Base-by-base conservation (phyloP, 2,113 vertebrate species). In the Seriola quinqueradiata region DNA sequence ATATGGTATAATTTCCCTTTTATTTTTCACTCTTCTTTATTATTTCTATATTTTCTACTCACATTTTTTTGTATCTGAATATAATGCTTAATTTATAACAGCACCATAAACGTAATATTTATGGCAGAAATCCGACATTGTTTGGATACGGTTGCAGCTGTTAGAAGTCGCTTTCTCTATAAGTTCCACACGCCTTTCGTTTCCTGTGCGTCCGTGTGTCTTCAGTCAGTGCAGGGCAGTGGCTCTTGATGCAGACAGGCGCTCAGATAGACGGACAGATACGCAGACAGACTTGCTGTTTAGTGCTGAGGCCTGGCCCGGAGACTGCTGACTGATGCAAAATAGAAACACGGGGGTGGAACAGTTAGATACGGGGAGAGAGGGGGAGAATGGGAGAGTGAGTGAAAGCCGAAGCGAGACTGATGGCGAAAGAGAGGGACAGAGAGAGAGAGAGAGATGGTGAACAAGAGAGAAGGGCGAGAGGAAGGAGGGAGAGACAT, bases 261-360 rank as follows among this genome's bases (percentile, higher is more conserved):
- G 17, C 19, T 76, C 61, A 67, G 79, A 65, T 12, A 55, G 46
- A 55, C 38, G 10, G 79, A 55, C 14, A 28, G 67, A 79, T 3
- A 79, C 23, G 72, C 50, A 25, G 52, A 54, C 55, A 78, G 72
- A 72, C 79, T 28, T 89, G 86, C 82, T 77, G 77, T 89, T 82
- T 61, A 71, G 65, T 83, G 87, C 87, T 67, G 69, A 79, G 89
- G 85, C 81, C 80, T 48, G 83, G 87, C 85, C 72, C 16, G 57
- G 60, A 88, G 91, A 90, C 89, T 92, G 93, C 93, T 94, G 92
- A 94, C 90, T 78, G 86, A 77, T 73, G 90, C 84, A 89, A 86
- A 92, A 92, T 81, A 83, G 75, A 76, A 87, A 85, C 82, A 81
- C 5, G 66, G 88, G 89, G 84, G 84, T 79, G 86, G 86, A 86